Evolutionary conservation across 2,797 vertebrate genomes (phyloP).

Genomic region (Molossus alvarezi): DNA sequence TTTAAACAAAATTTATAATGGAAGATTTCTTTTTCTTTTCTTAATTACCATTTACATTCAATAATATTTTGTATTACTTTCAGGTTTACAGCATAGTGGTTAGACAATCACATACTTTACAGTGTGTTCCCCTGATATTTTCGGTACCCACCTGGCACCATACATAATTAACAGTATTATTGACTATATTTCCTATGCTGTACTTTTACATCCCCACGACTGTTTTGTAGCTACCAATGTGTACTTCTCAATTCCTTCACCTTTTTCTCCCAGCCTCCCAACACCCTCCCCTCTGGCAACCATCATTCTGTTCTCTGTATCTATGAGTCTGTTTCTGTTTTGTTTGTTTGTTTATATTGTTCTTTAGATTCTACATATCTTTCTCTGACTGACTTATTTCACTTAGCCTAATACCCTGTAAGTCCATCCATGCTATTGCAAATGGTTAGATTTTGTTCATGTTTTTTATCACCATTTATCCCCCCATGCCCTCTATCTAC

Average conservation of each 20-base stretch:
- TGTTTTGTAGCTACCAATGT: background rate
- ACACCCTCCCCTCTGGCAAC: background rate
- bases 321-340: background rate
- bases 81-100: background rate
- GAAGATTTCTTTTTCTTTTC: background rate
- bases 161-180: background rate
- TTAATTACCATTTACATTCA: background rate
- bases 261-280: background rate
- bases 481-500: no score
- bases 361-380: background rate
- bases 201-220: background rate
- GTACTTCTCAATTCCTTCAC: background rate
- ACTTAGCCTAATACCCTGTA: background rate
- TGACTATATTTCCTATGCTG: background rate
- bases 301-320: background rate
- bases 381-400: background rate
- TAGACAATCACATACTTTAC: background rate
- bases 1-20: constrained; percentile 65
- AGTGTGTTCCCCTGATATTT: background rate
- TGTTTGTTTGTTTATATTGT: background rate
- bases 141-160: background rate
- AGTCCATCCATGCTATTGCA: background rate
- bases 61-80: background rate
- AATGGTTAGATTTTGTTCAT: background rate
- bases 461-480: no score